Conservation (phyloP, 1,140 invertebrate species). For the Rhyacophila brunnea region DNA sequence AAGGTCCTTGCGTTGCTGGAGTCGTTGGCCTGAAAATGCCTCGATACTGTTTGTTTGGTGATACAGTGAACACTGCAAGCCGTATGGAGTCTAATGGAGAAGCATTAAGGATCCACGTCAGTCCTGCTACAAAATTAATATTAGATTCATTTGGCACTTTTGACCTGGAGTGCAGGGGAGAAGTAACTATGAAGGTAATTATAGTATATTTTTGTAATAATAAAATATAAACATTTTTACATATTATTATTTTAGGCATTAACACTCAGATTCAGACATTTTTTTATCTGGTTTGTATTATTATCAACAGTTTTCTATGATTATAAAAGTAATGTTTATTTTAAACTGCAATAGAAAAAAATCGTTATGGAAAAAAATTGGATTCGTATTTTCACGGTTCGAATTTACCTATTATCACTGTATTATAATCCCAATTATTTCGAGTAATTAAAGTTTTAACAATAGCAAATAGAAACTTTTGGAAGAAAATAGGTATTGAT, state of each 20-base stretch:
- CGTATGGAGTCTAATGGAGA: constrained; percentile 93
- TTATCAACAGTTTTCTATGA: no score
- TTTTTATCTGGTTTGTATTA: not conserved
- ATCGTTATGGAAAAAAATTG: no score
- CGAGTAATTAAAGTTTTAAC: no score
- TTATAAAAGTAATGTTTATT: no score
- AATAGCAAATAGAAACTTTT: no score
- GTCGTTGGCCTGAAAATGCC: constrained; percentile 93
- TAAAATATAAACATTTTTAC: not conserved
- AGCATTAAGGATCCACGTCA: constrained; percentile 95
- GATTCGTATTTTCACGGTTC: no score
- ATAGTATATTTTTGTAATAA: not conserved
- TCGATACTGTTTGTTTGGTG: constrained; percentile 89
- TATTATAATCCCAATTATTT: no score
- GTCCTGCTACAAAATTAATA: constrained; percentile 83
- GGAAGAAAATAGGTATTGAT: no score
- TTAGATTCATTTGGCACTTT: constrained; percentile 90
- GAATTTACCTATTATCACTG: no score
- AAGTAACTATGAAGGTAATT: constrained; percentile 89
- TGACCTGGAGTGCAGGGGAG: constrained; percentile 81
- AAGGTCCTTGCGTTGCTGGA: constrained; percentile 84
- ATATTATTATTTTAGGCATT: no score
- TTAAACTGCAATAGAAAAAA: no score
- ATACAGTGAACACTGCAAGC: constrained; percentile 92
- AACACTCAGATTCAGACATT: not conserved